Percentiles rank a stretch among this genome's conserved stretches.
These are phyloP conservation scores for Capromys pilorides DNA, from an alignment of 2,797 vertebrate species.

Conservation along the genomic window DNA sequence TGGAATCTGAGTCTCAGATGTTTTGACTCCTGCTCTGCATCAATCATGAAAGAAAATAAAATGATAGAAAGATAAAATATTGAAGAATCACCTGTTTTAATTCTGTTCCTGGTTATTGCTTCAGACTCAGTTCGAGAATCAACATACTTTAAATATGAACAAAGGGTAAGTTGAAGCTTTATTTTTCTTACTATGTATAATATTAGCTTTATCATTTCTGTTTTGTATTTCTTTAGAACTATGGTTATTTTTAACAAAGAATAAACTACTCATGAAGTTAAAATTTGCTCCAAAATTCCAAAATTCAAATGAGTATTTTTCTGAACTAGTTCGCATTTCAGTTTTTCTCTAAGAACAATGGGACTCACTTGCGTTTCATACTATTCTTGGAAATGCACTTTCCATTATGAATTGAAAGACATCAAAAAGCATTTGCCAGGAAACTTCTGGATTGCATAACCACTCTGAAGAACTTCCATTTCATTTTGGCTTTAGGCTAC, in stretches of 20 bases:
- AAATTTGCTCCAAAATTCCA: constrained; percentile 4
- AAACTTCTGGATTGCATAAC: constrained; percentile 70
- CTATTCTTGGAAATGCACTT: constrained; percentile 64
- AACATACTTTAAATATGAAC: background rate
- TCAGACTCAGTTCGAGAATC: background rate
- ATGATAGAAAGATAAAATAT: background rate
- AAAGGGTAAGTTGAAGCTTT: background rate
- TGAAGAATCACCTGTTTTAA: background rate
- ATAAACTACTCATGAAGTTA: constrained; percentile 25
- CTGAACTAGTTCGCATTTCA: constrained; percentile 62
- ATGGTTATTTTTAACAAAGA: constrained; percentile 23
- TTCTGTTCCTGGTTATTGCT: background rate
- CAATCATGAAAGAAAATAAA: background rate
- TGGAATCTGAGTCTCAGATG: background rate
- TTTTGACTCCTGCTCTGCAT: background rate
- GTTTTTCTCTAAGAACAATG: constrained; percentile 58
- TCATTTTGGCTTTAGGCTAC: constrained; percentile 67
- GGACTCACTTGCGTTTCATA: constrained; percentile 61
- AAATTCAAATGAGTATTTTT: constrained; percentile 49
- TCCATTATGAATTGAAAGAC: constrained; percentile 70
- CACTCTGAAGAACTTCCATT: background rate
- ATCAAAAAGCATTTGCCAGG: constrained; percentile 71
- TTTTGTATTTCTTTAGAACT: constrained; percentile 14
- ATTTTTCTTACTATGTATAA: constrained; percentile 13
- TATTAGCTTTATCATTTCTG: constrained; percentile 21